These are phyloP conservation scores for Pachyseris speciosa DNA, from an alignment of 64 coral and sea anemone species.

Conservation along the genomic window DNA sequence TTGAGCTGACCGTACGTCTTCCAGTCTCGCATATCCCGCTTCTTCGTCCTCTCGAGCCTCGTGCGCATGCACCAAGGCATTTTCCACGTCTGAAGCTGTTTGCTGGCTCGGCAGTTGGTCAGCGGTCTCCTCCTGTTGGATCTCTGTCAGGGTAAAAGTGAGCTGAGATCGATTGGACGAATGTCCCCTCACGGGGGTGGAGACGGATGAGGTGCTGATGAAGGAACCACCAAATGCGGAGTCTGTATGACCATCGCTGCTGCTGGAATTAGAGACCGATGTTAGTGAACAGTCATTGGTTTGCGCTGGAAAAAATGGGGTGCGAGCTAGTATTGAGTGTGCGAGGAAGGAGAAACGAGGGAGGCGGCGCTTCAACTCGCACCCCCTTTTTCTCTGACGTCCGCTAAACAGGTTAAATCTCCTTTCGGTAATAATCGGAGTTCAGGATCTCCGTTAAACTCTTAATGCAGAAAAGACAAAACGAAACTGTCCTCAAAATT, in stretches of 20 bases:
- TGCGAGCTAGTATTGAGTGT: too few relatives aligned
- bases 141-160: neutral
- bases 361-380: too few relatives aligned
- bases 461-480: too few relatives aligned
- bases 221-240: constrained; percentile 75
- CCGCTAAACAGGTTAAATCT: too few relatives aligned
- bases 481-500: too few relatives aligned
- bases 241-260: constrained; percentile 76
- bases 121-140: neutral
- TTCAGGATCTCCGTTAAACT: too few relatives aligned
- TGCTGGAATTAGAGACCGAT: constrained; percentile 58
- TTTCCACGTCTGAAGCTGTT: constrained; percentile 39
- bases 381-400: too few relatives aligned
- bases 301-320: too few relatives aligned
- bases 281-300: neutral
- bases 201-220: constrained; percentile 52
- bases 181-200: constrained; percentile 62
- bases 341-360: too few relatives aligned
- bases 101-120: constrained; percentile 1
- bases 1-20: constrained; percentile 60
- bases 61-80: neutral
- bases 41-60: constrained; percentile 54
- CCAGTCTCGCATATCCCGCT: constrained; percentile 80
- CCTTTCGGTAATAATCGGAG: too few relatives aligned
- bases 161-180: constrained; percentile 58